Conservation (phyloP, 1,140 invertebrate genomes). For the Pogonomyrmex californicus region DNA sequence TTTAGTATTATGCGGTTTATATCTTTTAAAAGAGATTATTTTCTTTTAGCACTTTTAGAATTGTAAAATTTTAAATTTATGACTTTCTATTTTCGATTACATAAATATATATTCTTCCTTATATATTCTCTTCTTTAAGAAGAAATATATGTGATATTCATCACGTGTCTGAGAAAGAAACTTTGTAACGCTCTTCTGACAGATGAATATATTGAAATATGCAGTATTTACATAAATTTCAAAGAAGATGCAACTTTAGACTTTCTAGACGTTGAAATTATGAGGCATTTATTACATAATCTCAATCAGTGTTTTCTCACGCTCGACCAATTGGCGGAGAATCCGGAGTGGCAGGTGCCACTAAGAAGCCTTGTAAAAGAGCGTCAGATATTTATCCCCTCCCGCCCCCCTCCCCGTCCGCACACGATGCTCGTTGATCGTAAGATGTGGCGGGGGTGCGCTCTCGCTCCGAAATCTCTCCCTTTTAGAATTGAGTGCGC, state of each 20-base stretch:
- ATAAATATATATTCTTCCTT: too few relatives aligned
- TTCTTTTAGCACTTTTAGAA: neutral
- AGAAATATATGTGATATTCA: neutral
- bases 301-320: neutral
- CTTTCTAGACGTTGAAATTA: neutral
- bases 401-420: neutral
- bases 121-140: neutral
- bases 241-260: neutral
- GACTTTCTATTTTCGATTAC: neutral
- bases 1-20: neutral
- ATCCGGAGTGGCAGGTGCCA: constrained; percentile 45
- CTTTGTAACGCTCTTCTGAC: neutral
- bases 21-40: neutral
- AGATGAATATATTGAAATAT: neutral
- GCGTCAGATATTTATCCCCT: constrained; percentile 28
- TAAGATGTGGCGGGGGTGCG: constrained; percentile 58
- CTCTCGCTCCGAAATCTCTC: constrained; percentile 25
- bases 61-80: neutral
- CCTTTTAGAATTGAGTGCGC: constrained; percentile 31
- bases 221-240: neutral
- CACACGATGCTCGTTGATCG: constrained; percentile 22
- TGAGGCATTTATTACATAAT: neutral
- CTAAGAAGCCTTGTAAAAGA: neutral
- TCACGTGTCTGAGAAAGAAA: neutral
- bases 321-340: neutral